Conservation (phyloP, 2,113 vertebrate genomes). For the Leiothrix lutea region DNA sequence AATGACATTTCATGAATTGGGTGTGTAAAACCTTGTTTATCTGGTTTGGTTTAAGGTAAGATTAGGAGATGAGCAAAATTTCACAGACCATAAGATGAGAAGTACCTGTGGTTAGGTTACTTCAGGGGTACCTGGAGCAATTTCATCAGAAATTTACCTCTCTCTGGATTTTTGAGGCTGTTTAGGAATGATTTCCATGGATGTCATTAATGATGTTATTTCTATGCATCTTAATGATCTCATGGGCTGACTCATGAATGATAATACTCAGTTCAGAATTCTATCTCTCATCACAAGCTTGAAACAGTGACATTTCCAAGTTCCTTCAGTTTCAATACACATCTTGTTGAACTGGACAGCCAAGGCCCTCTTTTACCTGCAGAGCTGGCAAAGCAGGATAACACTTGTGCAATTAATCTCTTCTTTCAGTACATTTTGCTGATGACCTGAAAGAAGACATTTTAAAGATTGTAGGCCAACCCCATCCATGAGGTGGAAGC, state of each 20-base stretch:
- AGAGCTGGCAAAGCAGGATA: neutral
- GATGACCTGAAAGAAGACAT: neutral
- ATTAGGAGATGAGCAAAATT: rapidly evolving
- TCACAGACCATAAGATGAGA: neutral
- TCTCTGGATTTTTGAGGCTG: neutral
- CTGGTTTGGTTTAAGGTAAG: neutral
- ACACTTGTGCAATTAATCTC: neutral
- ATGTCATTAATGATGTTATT: neutral
- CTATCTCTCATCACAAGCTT: neutral
- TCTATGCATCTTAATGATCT: neutral
- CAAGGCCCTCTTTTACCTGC: neutral
- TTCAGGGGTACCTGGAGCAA: neutral
- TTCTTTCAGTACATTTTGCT: neutral
- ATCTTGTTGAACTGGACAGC: neutral
- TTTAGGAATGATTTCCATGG: neutral
- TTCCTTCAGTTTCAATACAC: neutral
- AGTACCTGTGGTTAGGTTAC: neutral
- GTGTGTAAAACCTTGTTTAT: neutral
- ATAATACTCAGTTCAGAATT: neutral
- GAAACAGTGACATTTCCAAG: neutral
- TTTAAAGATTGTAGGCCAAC: neutral
- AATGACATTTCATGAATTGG: neutral
- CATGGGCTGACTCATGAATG: neutral
- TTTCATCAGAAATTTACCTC: neutral
- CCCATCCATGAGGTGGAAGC: neutral